Conservation (phyloP, 37 sponge, comb jelly and placozoan species). For the Diacarnus erythraeanus region DNA sequence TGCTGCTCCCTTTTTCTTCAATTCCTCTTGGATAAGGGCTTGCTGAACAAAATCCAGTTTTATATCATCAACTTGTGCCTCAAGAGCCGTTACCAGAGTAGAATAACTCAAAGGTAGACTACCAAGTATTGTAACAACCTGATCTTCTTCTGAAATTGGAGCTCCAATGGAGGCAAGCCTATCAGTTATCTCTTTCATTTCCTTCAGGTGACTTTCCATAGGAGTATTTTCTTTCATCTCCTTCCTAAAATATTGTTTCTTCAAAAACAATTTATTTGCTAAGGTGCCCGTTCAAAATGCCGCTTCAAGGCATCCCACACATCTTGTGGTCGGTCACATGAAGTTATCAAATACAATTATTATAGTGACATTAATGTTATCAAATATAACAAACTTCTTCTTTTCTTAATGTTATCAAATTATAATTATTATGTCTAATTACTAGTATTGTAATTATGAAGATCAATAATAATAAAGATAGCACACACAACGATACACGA, state of each 20-base stretch:
- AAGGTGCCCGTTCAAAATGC: constrained; percentile 52
- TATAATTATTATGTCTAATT: no score
- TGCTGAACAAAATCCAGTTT: constrained; percentile 43
- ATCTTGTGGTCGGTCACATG: constrained; percentile 30
- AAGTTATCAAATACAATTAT: constrained; percentile 55
- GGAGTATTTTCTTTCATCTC: constrained; percentile 53
- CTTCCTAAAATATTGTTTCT: constrained; percentile 49
- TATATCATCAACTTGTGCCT: constrained; percentile 42
- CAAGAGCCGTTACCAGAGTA: constrained; percentile 48
- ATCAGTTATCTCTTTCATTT: constrained; percentile 57
- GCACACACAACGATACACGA: no score
- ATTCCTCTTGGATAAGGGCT: constrained; percentile 44
- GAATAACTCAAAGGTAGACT: constrained; percentile 39
- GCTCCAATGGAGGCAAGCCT: constrained; percentile 44
- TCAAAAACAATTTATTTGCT: constrained; percentile 52
- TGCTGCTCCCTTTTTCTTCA: constrained; percentile 3
- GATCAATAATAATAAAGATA: no score
- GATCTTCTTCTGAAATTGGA: constrained; percentile 50
- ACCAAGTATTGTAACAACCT: constrained; percentile 48
- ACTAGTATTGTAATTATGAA: no score
- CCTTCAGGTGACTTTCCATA: constrained; percentile 46
- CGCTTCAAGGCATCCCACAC: constrained; percentile 40
- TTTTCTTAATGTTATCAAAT: no score
- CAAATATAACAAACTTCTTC: no score
- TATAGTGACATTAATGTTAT: no score